These are phyloP conservation scores for Melanotaenia maccullochi DNA, from an alignment of 2,797 vertebrate genomes.

Conservation along the genomic window DNA sequence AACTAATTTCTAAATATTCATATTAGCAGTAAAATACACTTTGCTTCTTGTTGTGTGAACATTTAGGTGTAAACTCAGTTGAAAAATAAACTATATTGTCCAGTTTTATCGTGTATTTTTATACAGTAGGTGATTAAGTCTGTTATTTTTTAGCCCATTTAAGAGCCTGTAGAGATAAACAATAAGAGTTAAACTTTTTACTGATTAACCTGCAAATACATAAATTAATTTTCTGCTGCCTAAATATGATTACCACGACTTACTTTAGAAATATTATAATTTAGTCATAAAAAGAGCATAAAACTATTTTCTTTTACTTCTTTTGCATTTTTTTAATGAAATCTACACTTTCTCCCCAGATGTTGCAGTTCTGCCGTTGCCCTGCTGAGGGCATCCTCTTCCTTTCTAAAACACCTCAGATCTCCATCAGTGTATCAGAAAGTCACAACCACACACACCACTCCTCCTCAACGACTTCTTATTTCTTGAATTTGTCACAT, in stretches of 20 bases:
- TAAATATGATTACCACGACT: background rate
- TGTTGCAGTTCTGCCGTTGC: slow-evolving; percentile 49
- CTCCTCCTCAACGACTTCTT: background rate
- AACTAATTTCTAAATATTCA: no score
- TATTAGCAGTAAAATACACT: no score
- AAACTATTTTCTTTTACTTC: no score
- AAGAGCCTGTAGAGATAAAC: background rate
- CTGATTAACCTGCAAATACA: background rate
- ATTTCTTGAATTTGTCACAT: background rate
- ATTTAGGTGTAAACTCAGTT: no score
- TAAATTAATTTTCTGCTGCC: background rate
- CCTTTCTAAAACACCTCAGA: slow-evolving; percentile 38
- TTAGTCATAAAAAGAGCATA: no score
- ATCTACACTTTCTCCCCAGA: background rate
- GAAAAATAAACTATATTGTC: no score
- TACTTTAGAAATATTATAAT: background rate
- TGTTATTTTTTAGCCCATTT: no score
- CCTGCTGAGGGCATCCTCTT: slow-evolving; percentile 77
- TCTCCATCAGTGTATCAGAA: slow-evolving; percentile 4
- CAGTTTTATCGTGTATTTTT: no score
- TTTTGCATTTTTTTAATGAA: no score
- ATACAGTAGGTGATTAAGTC: no score
- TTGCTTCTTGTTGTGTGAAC: no score
- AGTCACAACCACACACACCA: background rate
- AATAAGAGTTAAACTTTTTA: background rate